Evolutionary conservation across 2,113 vertebrate species (phyloP).

Genomic region (Rostratula benghalensis): DNA sequence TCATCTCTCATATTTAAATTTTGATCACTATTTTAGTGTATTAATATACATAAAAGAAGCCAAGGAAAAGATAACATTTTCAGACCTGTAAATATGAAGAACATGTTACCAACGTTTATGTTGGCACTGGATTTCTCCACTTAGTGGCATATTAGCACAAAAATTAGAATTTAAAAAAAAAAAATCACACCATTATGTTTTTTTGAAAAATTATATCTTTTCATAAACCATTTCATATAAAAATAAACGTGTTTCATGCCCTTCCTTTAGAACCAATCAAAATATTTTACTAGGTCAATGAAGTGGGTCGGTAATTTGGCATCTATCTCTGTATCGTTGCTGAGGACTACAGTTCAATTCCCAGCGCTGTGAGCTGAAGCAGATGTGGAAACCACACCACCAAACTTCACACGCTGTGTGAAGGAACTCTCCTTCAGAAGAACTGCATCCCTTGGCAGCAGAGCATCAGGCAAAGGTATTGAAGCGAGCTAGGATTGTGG

Average conservation of each 20-base stretch:
- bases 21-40: background rate
- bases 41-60: background rate
- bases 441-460: background rate
- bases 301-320: constrained; percentile 23
- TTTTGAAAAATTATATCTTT: constrained; percentile 1
- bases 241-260: constrained; percentile 31
- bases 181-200: constrained; percentile 16
- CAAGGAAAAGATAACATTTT: background rate
- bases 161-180: constrained; percentile 7
- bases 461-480: background rate
- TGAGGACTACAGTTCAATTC: background rate
- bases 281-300: constrained; percentile 60
- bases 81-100: constrained; percentile 5
- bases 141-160: constrained; percentile 24
- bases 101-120: constrained; percentile 9
- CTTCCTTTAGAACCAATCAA: constrained; percentile 40
- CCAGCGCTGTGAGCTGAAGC: background rate
- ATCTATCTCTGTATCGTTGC: background rate
- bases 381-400: constrained; percentile 1
- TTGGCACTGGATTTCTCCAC: constrained; percentile 15
- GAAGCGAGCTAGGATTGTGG: background rate
- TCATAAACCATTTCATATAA: constrained; percentile 23
- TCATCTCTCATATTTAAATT: background rate
- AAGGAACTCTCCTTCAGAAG: background rate
- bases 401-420: background rate